phyloP scores from a whole-genome alignment of 2,113 vertebrate genomes.

The Rhynchopsitta pachyrhyncha region DNA sequence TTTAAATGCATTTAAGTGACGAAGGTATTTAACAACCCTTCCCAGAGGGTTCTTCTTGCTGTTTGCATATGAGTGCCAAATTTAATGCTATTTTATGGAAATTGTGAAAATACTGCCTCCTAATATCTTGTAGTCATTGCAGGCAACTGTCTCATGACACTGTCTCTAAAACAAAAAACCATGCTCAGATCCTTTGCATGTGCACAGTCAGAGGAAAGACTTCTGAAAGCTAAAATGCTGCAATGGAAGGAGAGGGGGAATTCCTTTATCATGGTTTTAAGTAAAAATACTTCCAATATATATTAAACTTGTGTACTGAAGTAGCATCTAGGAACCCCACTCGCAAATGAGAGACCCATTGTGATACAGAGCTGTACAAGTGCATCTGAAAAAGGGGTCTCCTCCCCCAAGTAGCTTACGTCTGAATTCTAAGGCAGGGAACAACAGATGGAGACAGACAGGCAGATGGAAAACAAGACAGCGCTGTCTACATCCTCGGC shows the following conservation, averaged over 20 bases:
- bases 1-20: constrained; percentile 56
- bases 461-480: constrained; percentile 59
- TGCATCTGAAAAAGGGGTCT: constrained; percentile 17
- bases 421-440: constrained; percentile 33
- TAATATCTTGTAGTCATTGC: background rate
- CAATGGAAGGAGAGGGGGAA: background rate
- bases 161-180: constrained; percentile 12
- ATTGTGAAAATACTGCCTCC: constrained; percentile 33
- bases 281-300: background rate
- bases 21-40: constrained; percentile 56
- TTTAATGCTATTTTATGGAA: constrained; percentile 45
- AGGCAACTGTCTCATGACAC: constrained; percentile 10
- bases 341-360: background rate
- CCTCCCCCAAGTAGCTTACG: constrained; percentile 2
- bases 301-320: background rate
- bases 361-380: background rate
- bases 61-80: constrained; percentile 22
- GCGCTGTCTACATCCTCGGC: constrained; percentile 29
- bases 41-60: constrained; percentile 41
- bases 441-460: constrained; percentile 65
- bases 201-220: background rate
- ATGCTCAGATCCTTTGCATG: background rate
- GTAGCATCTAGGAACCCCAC: background rate
- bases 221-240: background rate
- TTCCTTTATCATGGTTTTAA: background rate